Percentiles rank a stretch among this genome's conserved stretches.
These are phyloP conservation scores for Dipodomys ordii DNA, from an alignment of 2,113 vertebrate genomes.

Conservation along the genomic window DNA sequence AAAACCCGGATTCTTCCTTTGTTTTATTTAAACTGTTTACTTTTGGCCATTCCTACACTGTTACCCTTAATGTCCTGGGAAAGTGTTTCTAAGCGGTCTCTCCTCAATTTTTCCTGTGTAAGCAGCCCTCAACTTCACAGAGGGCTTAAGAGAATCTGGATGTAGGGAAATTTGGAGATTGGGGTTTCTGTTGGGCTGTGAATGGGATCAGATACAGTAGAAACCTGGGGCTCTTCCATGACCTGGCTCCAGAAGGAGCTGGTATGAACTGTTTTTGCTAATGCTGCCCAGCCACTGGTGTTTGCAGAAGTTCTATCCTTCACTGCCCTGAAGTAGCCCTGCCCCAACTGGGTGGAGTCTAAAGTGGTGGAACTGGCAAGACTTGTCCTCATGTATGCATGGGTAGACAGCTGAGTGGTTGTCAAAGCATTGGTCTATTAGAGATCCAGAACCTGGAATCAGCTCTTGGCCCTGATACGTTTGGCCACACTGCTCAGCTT, in stretches of 20 bases:
- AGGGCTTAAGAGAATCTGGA: background rate
- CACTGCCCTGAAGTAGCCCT: background rate
- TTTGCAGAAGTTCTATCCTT: background rate
- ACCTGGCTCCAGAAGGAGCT: background rate
- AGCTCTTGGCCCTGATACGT: background rate
- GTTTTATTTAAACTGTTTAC: background rate
- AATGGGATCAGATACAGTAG: background rate
- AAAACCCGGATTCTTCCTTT: background rate
- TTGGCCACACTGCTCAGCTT: background rate
- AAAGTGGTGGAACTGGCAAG: background rate
- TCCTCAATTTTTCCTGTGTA: background rate
- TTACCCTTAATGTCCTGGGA: background rate
- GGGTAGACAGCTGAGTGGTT: background rate
- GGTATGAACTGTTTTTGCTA: background rate
- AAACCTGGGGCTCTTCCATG: background rate
- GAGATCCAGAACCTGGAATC: background rate
- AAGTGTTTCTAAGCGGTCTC: background rate
- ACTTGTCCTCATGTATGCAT: background rate
- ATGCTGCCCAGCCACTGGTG: accelerated
- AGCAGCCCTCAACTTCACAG: background rate
- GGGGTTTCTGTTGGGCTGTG: background rate
- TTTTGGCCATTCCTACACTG: background rate
- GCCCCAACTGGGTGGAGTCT: background rate
- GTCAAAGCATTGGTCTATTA: too few species aligned
- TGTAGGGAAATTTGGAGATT: background rate